These are phyloP conservation scores for Drosophila lowei DNA, from an alignment of 1,140 invertebrate species.

Conservation along the genomic window DNA sequence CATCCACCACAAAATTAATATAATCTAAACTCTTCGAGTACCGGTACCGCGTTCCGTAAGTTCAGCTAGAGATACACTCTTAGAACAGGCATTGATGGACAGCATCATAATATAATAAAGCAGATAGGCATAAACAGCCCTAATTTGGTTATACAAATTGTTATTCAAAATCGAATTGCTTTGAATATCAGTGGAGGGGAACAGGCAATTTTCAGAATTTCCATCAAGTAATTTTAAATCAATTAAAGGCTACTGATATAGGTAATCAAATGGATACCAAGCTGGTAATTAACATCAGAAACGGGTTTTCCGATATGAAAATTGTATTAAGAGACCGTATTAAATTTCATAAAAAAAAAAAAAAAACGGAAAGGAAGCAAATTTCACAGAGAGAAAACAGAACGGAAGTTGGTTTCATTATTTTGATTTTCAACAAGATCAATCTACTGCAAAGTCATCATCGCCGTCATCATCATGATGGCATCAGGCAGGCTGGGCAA, in stretches of 20 bases:
- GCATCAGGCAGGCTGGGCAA: conserved; percentile 18
- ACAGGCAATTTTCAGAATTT: too few relatives aligned
- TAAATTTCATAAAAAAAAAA: conserved; percentile 31
- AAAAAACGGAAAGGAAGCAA: conserved; percentile 57
- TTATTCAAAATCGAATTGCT: too few relatives aligned
- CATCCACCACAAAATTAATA: too few relatives aligned
- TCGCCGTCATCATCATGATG: conserved; percentile 53
- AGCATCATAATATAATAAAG: too few relatives aligned
- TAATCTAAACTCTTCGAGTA: too few relatives aligned
- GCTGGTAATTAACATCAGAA: conserved; percentile 5
- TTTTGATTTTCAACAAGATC: conserved; percentile 58
- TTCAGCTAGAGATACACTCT: too few relatives aligned
- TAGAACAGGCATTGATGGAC: too few relatives aligned
- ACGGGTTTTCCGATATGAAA: conserved; percentile 9
- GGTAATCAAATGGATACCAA: conserved; percentile 25
- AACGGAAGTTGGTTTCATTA: conserved; percentile 58
- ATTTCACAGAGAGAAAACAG: conserved; percentile 29
- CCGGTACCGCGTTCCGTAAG: too few relatives aligned
- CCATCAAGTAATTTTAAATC: too few relatives aligned
- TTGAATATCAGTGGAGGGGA: too few relatives aligned
- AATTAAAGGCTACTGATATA: neutral
- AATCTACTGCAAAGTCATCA: conserved; percentile 57
- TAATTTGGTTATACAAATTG: too few relatives aligned
- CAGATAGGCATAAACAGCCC: too few relatives aligned
- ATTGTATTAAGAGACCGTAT: conserved; percentile 34